Evolutionary conservation across 2,797 vertebrate species (phyloP), one percentile per base, ranked within the genome.

Genomic region (Poecilia wingei): DNA sequence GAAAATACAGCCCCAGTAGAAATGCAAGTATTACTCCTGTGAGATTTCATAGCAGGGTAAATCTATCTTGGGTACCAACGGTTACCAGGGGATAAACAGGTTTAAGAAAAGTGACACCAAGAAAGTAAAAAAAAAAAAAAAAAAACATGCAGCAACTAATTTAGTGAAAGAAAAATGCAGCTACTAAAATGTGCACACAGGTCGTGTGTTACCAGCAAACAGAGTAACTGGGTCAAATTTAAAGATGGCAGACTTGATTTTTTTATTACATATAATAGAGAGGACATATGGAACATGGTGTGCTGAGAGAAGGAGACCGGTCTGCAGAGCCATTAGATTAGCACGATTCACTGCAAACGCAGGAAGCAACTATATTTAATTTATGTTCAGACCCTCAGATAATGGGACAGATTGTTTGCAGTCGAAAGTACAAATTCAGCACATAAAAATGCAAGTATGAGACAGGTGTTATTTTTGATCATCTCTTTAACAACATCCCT

Each of bases 31-130:
- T 79, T 76, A 59, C 22, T 51, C 20, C 14, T 8, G 66, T 79
- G 39, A 43, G 79, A 28, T 77, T 84, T 81, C 71, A 72, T 22
- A 72, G 25, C 47, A 13, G 51, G 7, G 28, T 33, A 18, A 71
- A 77, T 0, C 14, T 28, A 41, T 41, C 22, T 39, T 77, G 68
- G 47, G 33, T 39, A 76, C 22, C 72, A 43, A 74, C 9, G n/a
- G 41, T 61, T 45, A 46, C 46, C 14, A 39, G 45, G 18, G 6
- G n/a, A 22, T n/a, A 28, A 45, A 70, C 41, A 45, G 41, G 41
- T 45, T 70, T 45, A 70, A 70, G 22, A 45, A 70, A 43, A 70
- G 2, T 31, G 57, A 14, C 28, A 61, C 57, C 28, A 61, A 31
- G 57, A 13, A 31, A 28, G 12, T 8, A 25, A 53, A 53, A 53